Evolutionary conservation across 2,113 vertebrate species (phyloP), one percentile per base, ranked within the genome.

Genomic region (Apeltes quadracus): DNA sequence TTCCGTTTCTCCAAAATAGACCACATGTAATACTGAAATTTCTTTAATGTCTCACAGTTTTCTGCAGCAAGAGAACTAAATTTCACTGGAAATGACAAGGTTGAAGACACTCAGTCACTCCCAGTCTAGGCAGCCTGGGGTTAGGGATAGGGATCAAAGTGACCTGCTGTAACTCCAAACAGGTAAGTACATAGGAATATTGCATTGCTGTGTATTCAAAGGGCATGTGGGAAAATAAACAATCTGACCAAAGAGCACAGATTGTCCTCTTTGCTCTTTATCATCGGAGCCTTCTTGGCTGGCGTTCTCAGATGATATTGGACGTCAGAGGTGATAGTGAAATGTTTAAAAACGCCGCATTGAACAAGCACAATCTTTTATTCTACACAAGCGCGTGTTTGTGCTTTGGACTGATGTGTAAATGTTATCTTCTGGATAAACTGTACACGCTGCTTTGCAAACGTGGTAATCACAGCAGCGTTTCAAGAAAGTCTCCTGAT

Each of bases 351-450:
- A 93, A 89, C 87, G 81, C 91, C 90, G 85, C 69, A 23, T 54
- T 91, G 93, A 95, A 94, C 93, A 74, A 75, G 46, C 7, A 6
- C 23, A 83, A 78, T 79, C 63, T 75, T 65, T 86, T 70, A 68
- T 83, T 57, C 92, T 92, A 94, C 93, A 89, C 84, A 90, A 91
- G 58, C 79, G 75, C 87, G 70, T 94, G 91, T 95, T 95, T 94
- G 93, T 94, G n/a, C 84, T 92, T 70, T 83, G 90, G 93, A 94
- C 94, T 93, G 90, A 83, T 92, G 85, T 92, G 92, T 92, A 92
- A 68, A 94, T 87, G 81, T 95, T 95, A 95, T 96, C 77, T 65
- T 85, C 91, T 90, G 92, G 87, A 89, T 91, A 79, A 41, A 73
- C 34, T 77, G 22, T 0, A 50, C 62, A 34, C 5, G 46, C 5